Evolutionary conservation across 2,113 vertebrate genomes (phyloP).

Genomic region (Ciconia boyciana): DNA sequence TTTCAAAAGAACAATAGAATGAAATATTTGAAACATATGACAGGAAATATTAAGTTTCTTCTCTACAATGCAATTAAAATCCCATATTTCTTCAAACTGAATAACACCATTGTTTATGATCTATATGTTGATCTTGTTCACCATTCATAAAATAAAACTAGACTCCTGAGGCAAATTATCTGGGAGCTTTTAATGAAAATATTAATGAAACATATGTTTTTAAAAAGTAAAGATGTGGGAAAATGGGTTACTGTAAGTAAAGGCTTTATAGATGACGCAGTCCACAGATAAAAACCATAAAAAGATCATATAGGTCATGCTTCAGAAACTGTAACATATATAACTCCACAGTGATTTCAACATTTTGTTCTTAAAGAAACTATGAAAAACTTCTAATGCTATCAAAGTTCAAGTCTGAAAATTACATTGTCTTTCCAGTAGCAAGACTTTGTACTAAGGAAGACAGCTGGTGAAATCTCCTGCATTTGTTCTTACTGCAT

Average conservation of each 20-base stretch:
- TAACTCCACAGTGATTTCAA: background rate
- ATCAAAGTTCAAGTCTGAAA: background rate
- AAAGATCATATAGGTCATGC: background rate
- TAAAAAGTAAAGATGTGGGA: background rate
- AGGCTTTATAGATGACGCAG: background rate
- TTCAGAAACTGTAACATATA: background rate
- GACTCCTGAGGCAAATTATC: background rate
- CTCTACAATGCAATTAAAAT: background rate
- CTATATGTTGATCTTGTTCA: background rate
- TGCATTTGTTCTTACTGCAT: background rate
- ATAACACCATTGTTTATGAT: background rate
- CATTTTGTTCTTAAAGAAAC: background rate
- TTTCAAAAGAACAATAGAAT: conserved; percentile 56
- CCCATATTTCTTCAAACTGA: conserved; percentile 1
- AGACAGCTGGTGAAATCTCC: background rate
- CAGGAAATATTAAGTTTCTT: conserved; percentile 41
- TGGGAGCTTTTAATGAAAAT: background rate
- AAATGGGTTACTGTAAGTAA: background rate
- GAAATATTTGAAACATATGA: background rate
- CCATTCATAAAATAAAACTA: background rate
- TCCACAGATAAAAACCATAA: background rate
- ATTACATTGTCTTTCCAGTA: background rate
- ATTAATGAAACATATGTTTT: background rate
- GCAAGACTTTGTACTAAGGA: background rate
- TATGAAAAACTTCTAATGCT: background rate